Percentiles rank a stretch among this genome's conserved stretches.
These are phyloP conservation scores for Oreotragus oreotragus DNA, from an alignment of 2,113 vertebrate species.

Conservation along the genomic window DNA sequence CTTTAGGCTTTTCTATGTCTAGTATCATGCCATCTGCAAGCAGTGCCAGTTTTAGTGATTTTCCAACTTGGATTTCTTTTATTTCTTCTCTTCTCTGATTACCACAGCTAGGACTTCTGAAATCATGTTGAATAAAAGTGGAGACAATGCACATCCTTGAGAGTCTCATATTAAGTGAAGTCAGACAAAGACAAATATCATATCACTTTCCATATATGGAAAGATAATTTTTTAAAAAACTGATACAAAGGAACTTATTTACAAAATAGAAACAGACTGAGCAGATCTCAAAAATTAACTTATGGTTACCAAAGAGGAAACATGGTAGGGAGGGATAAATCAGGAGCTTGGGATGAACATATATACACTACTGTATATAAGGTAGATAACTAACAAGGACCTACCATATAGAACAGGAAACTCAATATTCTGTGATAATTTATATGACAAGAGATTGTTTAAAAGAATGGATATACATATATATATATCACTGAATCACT, in stretches of 20 bases:
- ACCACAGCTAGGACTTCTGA: background rate
- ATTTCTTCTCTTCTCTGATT: background rate
- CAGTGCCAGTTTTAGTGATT: background rate
- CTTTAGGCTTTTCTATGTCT: background rate
- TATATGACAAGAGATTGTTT: no score
- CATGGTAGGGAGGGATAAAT: fast-evolving
- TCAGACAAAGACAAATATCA: background rate
- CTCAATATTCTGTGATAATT: background rate
- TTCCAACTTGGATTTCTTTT: background rate
- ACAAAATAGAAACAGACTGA: background rate
- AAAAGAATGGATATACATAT: background rate
- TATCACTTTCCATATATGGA: background rate
- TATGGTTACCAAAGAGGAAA: background rate
- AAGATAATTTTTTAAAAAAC: background rate
- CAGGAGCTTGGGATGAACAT: background rate
- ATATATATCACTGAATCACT: background rate
- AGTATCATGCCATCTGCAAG: background rate
- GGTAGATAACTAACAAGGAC: background rate
- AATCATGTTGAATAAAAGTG: background rate
- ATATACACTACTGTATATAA: background rate
- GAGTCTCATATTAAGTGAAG: background rate
- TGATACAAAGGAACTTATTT: background rate
- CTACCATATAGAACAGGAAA: background rate
- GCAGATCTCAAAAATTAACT: background rate
- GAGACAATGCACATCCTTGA: background rate